A percentile compares a stretch with the other conserved stretches of the same genome.
Conservation (phyloP, 30 jellyfish, hydroid and myxozoan species). For the Hydra vulgaris region DNA sequence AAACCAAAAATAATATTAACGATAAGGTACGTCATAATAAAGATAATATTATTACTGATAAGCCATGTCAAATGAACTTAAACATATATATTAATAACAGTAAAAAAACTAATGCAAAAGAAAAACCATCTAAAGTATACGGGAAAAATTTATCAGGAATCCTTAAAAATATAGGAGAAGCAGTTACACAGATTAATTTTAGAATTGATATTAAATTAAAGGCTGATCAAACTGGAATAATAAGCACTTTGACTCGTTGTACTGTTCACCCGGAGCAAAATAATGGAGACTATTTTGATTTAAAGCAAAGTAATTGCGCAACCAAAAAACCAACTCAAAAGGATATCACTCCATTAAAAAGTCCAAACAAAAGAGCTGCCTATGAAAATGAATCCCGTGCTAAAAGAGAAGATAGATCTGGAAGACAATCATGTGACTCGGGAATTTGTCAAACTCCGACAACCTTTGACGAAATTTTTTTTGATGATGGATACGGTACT, state of each 20-base stretch:
- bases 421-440: neutral
- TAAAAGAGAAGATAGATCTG: neutral
- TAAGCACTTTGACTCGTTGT: neutral
- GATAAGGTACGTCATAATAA: too few relatives aligned
- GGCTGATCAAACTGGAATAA: neutral
- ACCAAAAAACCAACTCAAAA: neutral
- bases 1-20: too few relatives aligned
- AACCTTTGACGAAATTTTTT: neutral
- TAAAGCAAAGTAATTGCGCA: neutral
- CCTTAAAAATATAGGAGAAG: neutral
- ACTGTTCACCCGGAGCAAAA: neutral
- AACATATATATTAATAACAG: too few relatives aligned
- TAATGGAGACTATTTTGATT: too few relatives aligned
- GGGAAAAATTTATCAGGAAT: neutral
- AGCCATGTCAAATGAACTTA: neutral
- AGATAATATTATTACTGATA: too few relatives aligned
- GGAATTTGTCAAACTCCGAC: constrained; percentile 14
- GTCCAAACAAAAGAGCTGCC: too few relatives aligned
- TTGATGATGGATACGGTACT: neutral
- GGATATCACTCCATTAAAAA: too few relatives aligned
- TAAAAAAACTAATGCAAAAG: neutral
- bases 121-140: neutral
- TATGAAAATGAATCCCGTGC: too few relatives aligned
- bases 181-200: too few relatives aligned
- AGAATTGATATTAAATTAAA: neutral